Base-by-base conservation (phyloP, 2,797 vertebrate species). In the Glyptemys insculpta region DNA sequence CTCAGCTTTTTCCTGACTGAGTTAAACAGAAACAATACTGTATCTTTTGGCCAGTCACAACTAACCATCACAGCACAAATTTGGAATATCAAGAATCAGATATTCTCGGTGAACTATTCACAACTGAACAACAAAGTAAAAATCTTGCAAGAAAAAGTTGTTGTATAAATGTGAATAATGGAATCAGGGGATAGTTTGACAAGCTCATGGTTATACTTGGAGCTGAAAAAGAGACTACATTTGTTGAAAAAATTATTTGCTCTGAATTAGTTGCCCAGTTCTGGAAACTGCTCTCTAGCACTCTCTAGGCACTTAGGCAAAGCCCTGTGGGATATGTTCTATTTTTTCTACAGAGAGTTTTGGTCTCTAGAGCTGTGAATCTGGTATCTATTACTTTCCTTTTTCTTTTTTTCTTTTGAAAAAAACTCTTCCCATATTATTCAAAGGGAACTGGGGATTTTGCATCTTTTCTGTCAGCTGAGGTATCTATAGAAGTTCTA, bases 351-450 rank as follows among this genome's bases (percentile, higher is more conserved):
- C 12, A 79, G 79, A 47, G 41, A 29, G 72, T 29, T 74, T 44
- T 9, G 27, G 23, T 65, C 84, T 76, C 88, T 84, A 74, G 54
- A 88, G 18, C 72, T 6, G 3, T 86, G 62, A 84, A 50, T 74
- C 94, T 93, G 92, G 79, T 94, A 95, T 62, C 81, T 95, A 3
- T 90, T 54, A 76, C 83, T 86, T 87, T 57, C 31, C 29, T 2
- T 52, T 92, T 93, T n/a, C 47, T 92, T 94, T n/a, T 65, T 65
- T 62, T 62, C n/a, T 65, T 68, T 37, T 11, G 5, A 50, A 65
- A 65, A 92, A 78, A 76, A 94, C 87, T 53, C 96, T 96, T 72
- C 41, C 19, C 18, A 83, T 94, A 91, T 89, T 95, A 49, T 93
- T 57, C 79, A 10, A 89, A 93, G 95, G 92, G 95, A 92, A 83